Evolutionary conservation across 2,888 invertebrate species (phyloP).

Genomic region (Drosophila robusta): DNA sequence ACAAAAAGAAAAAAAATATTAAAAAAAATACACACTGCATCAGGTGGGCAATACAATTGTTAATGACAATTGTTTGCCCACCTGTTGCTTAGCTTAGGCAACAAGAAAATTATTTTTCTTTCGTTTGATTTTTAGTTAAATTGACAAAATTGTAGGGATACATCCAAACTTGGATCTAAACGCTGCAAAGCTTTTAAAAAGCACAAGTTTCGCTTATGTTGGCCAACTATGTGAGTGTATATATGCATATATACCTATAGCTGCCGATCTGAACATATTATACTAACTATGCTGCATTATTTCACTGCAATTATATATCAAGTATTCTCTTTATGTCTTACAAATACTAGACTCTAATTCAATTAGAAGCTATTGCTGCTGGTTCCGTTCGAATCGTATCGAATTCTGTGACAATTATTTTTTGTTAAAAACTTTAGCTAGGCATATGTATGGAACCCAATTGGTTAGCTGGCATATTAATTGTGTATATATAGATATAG

Average conservation of each 20-base stretch:
- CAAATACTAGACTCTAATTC: constrained; percentile 57
- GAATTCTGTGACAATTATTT: constrained; percentile 30
- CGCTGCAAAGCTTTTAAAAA: constrained; percentile 57
- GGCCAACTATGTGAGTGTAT: constrained; percentile 6
- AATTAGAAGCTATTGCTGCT: constrained; percentile 53
- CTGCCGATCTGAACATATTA: constrained; percentile 26
- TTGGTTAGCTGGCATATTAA: constrained; percentile 37
- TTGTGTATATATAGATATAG: constrained; percentile 34
- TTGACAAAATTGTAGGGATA: constrained; percentile 76
- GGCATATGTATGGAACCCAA: constrained; percentile 36
- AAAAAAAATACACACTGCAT: constrained; percentile 1
- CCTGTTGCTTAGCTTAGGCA: constrained; percentile 31
- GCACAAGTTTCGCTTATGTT: constrained; percentile 36
- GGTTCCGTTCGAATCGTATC: constrained; percentile 12
- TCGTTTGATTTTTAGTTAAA: constrained; percentile 35
- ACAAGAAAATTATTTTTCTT: constrained; percentile 44
- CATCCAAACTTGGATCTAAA: constrained; percentile 17
- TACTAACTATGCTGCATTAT: constrained; percentile 33
- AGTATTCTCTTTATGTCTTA: constrained; percentile 43
- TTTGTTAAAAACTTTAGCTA: constrained; percentile 39
- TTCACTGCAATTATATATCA: constrained; percentile 33
- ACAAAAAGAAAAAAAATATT: constrained; percentile 25
- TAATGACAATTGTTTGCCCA: constrained; percentile 11
- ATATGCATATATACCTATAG: constrained; percentile 14
- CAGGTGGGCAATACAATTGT: constrained; percentile 4